These are phyloP conservation scores for Entomyzon cyanotis DNA, from an alignment of 2,113 vertebrate species.

Conservation along the genomic window DNA sequence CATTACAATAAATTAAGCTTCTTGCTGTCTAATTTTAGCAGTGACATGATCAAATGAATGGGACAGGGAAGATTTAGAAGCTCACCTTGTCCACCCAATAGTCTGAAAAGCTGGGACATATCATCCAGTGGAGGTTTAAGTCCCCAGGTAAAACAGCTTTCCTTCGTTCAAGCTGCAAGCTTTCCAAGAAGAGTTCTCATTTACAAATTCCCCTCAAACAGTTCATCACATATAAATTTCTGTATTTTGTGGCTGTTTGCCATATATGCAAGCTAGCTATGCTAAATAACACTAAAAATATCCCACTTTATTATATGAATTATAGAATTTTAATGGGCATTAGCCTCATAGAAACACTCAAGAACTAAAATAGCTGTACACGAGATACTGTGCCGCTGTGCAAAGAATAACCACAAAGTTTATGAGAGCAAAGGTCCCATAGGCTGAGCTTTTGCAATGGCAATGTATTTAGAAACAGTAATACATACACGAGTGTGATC, in stretches of 20 bases:
- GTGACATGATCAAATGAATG: not conserved
- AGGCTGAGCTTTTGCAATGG: not conserved
- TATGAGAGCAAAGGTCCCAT: not conserved
- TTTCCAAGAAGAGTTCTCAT: not conserved
- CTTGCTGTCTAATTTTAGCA: not conserved
- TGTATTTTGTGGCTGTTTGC: not conserved
- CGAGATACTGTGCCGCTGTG: not conserved
- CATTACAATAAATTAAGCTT: not conserved
- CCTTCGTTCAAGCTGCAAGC: not conserved
- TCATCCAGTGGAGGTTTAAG: not conserved
- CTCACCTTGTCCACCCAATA: not conserved
- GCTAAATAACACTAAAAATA: not conserved
- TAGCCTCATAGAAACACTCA: not conserved
- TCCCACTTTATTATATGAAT: not conserved
- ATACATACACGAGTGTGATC: not conserved
- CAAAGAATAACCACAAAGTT: not conserved
- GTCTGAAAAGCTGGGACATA: not conserved
- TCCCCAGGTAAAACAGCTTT: not conserved
- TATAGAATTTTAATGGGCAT: not conserved
- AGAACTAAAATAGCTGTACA: not conserved
- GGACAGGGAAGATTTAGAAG: not conserved
- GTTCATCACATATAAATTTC: not conserved
- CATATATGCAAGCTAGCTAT: not conserved
- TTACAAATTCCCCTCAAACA: not conserved
- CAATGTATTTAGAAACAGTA: not conserved